Evolutionary conservation across 2,888 invertebrate genomes (phyloP), one percentile per base, ranked within the genome.

Genomic region (Coleophora flavipennella): DNA sequence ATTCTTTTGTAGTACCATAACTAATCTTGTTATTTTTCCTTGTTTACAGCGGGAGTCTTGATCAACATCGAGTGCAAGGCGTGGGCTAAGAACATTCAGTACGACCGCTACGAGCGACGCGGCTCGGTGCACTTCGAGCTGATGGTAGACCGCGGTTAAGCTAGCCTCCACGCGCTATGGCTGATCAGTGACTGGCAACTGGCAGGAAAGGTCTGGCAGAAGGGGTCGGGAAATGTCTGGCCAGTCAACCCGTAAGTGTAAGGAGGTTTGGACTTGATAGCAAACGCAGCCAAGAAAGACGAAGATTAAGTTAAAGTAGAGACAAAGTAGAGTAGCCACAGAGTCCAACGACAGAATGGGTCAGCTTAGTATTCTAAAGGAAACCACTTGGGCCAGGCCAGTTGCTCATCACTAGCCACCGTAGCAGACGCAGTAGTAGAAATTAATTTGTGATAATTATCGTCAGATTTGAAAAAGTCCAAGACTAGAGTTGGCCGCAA

Each of bases 61-160:
- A 94, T 96, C 86, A 95, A 95, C 86, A 92, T 96, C 77, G 95
- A 95, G 83, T 95, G 95, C 87, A 94, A 93, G 87, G 94, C 95
- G 62, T 95, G 95, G 95, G 95, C 95, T 59, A 90, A 90, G 76
- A 95, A 95, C 85, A 94, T 95, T 65, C 68, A 87, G 54, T 95
- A 96, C 80, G 83, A 96, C 84, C 91, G 94, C 67, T 89, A 90
- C 76, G 94, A 96, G 74, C 90, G 94, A 79, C 91, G 94, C 71
- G 97, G 96, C 63, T 93, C 94, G 60, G 95, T 96, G 63, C 96
- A 96, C 86, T 96, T 97, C 87, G 96, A 96, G 86, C 87, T 96
- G 77, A 92, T 96, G 91, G 90, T 96, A 74, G 96, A 96, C 86
- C 71, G 70, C 59, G 58, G 64, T 65, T 87, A 86, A 81, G 57